Evolutionary conservation across 53 echinoderm and acorn worm genomes (phyloP), one percentile per base, ranked within the genome.

Genomic region (Echinarachnius parma): DNA sequence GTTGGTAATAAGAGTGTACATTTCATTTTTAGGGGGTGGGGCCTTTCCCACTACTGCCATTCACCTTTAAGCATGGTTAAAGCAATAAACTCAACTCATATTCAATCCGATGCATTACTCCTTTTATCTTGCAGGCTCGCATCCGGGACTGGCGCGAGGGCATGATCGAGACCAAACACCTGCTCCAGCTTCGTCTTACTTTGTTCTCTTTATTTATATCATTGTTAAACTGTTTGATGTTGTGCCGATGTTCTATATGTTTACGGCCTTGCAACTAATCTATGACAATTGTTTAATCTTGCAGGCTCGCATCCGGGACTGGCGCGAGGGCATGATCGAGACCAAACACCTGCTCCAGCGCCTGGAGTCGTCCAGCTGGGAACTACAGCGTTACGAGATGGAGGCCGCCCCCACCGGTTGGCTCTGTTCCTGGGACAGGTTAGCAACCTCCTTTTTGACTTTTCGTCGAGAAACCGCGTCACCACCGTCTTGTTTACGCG

Each of bases 341-440:
- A 82, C 86, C 53, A 86, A 81, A 28, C 83, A 93, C 59, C 84
- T 93, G 29, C 78, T 90, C 1, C 80, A 81, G 15, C 86, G 89
- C 48, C 84, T 93, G 28, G 80, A 93, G 77, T 64, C 63, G 9
- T 80, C 94, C 0, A 84, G 81, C 79, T 93, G 94, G 94, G 89
- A 93, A 63, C 78, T 93, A 32, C 81, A 90, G 75, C 81, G 78
- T 24, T 82, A 90, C 33, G 94, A 93, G 71, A 67, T 58, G 13
- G 89, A 89, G 65, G 89, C 94, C 15, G 84, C 83, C 29, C 94
- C 94, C 50, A 53, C 63, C 0, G 87, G 84, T 31, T 93, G 94
- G 94, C 82, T 87, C 48, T 93, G 94, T 77, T 80, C 77, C 29
- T 93, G 94, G 94, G 90, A 93, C 90, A 93, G 94, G 94, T 93